Conservation (phyloP, 2,113 vertebrate species). For the Chamaetylas fuelleborni region DNA sequence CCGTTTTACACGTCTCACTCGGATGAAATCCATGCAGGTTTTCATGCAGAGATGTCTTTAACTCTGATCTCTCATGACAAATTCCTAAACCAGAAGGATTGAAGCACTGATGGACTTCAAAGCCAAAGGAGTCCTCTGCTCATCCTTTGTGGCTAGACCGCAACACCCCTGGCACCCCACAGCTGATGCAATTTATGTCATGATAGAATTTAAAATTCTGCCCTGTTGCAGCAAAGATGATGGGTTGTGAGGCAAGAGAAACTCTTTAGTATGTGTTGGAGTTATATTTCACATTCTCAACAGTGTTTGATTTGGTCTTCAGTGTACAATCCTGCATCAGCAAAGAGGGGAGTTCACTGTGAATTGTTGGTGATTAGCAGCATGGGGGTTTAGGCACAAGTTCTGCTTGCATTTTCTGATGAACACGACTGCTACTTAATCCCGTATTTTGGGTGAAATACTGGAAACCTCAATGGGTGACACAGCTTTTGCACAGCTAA, state of each 20-base stretch:
- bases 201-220: not conserved
- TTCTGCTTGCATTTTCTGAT: not conserved
- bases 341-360: not conserved
- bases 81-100: not conserved
- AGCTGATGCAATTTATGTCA: not conserved
- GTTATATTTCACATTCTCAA: not conserved
- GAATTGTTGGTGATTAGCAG: not conserved
- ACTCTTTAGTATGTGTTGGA: not conserved
- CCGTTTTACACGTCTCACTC: not conserved
- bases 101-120: not conserved
- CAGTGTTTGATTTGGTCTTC: not conserved
- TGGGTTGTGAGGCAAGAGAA: not conserved
- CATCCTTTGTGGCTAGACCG: not conserved
- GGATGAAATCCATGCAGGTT: not conserved
- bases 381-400: not conserved
- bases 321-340: not conserved
- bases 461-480: not conserved
- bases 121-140: not conserved
- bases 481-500: not conserved
- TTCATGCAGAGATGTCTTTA: not conserved
- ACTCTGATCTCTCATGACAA: not conserved
- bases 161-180: not conserved
- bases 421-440: not conserved
- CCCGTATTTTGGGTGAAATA: not conserved
- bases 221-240: not conserved